Base-by-base conservation (phyloP, 1,140 invertebrate species). In the Microplitis demolitor region DNA sequence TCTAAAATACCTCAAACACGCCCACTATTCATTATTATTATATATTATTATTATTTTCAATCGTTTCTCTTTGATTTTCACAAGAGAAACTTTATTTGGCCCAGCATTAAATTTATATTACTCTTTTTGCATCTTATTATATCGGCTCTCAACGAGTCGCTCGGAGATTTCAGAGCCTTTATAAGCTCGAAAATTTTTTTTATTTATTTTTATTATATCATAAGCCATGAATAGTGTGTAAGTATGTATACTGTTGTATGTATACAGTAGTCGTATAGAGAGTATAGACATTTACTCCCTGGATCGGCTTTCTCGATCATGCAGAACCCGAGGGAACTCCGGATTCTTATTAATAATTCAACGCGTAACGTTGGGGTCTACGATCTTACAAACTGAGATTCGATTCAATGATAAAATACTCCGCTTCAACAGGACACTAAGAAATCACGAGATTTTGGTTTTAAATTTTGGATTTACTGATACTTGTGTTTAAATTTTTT, bases 1-100 rank as follows among this genome's bases (percentile, higher is more conserved):
- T 78, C 50, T 71, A 70, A 78, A 24, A 61, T 13, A n/a, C 8
- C 71, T 39, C 51, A 67, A 61, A 58, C 70, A 78, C 77, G 77
- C 75, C 77, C 76, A 69, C 71, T 63, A 11, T 45, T 24, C 6
- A 11, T 14, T 24, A 14, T 34, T 33, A 34, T 61, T 61, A 31
- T 61, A 8, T 31, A 8, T 34, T 13, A 13, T 31, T 24, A 1
- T 34, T 31, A 13, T 8, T 13, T 62, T 8, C 16, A 35, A 35
- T 62, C 35, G 60, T 5, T 33, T 31, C 33, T 35, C 31, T 31
- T 37, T 31, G 33, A 13, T 45, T 45, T 45, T 45, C 24, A 8
- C n/a, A 56, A 56, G 53, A 56, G 53, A 45, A 45, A 45, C 39
- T 45, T 45, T 45, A 11, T 45, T 45, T 11, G 39, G 39, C 39